Evolutionary conservation across 1,140 invertebrate genomes (phyloP), one percentile per base, ranked within the genome.

Genomic region (Brachionus angularis): DNA sequence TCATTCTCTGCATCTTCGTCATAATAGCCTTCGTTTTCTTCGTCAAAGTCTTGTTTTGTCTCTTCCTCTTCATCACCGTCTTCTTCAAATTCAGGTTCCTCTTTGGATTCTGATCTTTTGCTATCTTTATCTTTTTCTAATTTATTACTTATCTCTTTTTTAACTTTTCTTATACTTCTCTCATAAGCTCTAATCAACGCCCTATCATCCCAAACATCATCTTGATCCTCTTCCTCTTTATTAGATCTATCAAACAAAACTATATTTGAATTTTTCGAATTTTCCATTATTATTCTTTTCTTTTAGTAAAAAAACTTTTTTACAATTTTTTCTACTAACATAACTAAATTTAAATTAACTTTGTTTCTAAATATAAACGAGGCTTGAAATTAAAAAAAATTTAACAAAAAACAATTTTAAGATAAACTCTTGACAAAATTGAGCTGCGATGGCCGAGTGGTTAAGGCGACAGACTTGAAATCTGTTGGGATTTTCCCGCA

Each of bases 131-230:
- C 0, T 1, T 7, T 29, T 62, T 61, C 3, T 14, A 27, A 42
- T 39, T 39, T 70, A 18, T 53, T 50, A 18, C 12, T 33, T 3
- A 70, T 14, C 3, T 36, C 31, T 2, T 70, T 2, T 50, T 53
- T 49, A n/a, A 70, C 42, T 70, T 25, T 36, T 0, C 16, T 14
- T 27, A 50, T 39, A 49, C 44, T 50, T 39, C 21, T 2, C 3
- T 70, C 64, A 14, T 70, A 70, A 7, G 64, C 64, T 27, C 64
- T 21, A 25, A 70, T 70, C 8, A 70, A 31, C 14, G 25, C 64
- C 29, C 34, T 12, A 42, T 70, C 64, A 42, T 70, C 64, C 64
- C 64, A 70, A 18, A 50, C 23, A 39, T 70, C 64, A 8, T 70
- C 46, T n/a, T 3, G 25, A 42, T 62, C 16, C n/a, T n/a, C n/a